Base-by-base conservation (phyloP, 2,113 vertebrate genomes). In the Sinocyclocheilus rhinocerous region DNA sequence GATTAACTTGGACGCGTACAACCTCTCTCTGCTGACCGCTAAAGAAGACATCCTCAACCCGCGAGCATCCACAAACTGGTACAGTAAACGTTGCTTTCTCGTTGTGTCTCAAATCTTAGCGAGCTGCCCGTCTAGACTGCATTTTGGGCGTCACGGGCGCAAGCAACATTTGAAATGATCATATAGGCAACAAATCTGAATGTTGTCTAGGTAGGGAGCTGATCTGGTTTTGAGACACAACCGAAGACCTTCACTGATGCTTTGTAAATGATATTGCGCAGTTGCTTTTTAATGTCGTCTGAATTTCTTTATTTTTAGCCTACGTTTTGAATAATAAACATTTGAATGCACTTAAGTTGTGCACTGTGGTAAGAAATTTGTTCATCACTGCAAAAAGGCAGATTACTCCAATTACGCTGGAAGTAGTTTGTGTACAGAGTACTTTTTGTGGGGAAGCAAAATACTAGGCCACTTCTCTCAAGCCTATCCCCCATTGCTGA, bases 11-110 rank as follows among this genome's bases (percentile, higher is more conserved):
- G 95, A 96, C 90, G 94, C 95, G 91, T 95, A 95, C 93, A 93
- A 92, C 91, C 89, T 96, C 91, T 96, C 95, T 69, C 93, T 96
- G 91, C 92, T 96, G 87, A 95, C 95, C 45, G 96, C 96, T 73
- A 95, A 95, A 89, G 95, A 96, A 90, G 96, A 97, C 93, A 95
- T 96, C 90, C 90, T 94, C 52, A 96, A 95, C 91, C 92, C 93
- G 9, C 93, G 95, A 1, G 95, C 94, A 24, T 95, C 94, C 78
- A 95, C 95, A 83, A 94, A 94, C 93, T 96, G 96, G 96, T 96
- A 95, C 93, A 84, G 42, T 72, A 75, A 39, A 45, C 24, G 4
- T 61, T 18, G 4, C 6, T 39, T 42, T 11, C 6, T 36, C 4
- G 55, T 26, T 76, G 8, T 24, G 15, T 11, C 0, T 61, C 4